Evolutionary conservation across 2,888 invertebrate species (phyloP), one percentile per base, ranked within the genome.

Genomic region (Oxytorus armatus): DNA sequence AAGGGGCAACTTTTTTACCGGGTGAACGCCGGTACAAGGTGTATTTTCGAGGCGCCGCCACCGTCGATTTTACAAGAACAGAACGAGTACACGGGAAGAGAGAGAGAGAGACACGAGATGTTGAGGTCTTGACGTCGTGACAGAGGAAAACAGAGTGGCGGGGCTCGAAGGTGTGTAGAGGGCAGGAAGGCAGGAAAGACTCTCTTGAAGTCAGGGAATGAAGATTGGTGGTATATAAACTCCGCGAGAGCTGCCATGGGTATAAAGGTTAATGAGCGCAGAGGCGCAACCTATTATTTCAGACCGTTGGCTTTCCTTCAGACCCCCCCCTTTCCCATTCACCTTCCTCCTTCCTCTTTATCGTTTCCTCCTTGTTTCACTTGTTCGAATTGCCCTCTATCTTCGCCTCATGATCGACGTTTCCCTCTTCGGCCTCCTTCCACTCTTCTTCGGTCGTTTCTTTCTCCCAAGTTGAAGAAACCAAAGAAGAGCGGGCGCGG

Each of bases 191-290:
- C 1, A 33, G 42, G 18, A 36, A 10, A 14, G 10, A 10, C 4
- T 10, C 0, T 39, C n/a, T n/a, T n/a, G 36, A 23, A 53, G 44
- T 75, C 65, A 82, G 77, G 80, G 85, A 88, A 73, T 85, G 87
- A 88, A 89, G 89, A 91, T 90, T 89, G 89, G 89, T 88, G 89
- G 88, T 89, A 55, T 74, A 65, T 65, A 88, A 89, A 89, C 86
- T 88, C n/a, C n/a, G n/a, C 86, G 83, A 75, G 75, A 86, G 88
- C 87, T 85, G 89, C 86, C 87, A 85, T n/a, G 89, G 90, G 91
- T 91, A 91, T 90, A 91, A 92, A 91, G 91, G 91, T 91, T 92
- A 92, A 92, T 92, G 91, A 91, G 91, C 90, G 89, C 90, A 84
- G 89, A 88, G 89, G 90, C 91, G 89, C 89, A 92, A 91, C 91